These are phyloP conservation scores for Nanorana parkeri DNA, from an alignment of 2,113 vertebrate species.

Conservation along the genomic window DNA sequence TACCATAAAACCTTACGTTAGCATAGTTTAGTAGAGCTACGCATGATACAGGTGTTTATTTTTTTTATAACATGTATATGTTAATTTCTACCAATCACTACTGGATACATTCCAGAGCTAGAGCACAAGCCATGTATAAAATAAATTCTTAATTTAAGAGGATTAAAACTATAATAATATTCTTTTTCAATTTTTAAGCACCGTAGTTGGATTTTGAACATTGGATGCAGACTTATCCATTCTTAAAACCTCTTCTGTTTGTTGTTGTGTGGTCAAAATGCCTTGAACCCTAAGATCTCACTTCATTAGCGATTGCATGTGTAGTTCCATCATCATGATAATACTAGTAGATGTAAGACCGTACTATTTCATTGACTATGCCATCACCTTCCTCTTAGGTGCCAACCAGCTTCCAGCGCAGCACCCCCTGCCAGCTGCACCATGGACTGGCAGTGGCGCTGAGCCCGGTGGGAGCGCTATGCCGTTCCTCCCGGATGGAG, in stretches of 20 bases:
- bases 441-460: conserved; percentile 68
- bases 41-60: too few species aligned
- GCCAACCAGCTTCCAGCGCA: conserved; percentile 69
- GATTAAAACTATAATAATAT: too few species aligned
- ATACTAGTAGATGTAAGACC: not conserved
- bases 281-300: not conserved
- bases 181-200: too few species aligned
- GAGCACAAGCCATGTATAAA: too few species aligned
- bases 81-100: too few species aligned
- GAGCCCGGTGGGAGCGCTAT: conserved; percentile 69
- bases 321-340: conserved; percentile 29
- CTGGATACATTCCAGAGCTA: too few species aligned
- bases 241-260: not conserved
- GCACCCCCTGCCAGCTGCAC: conserved; percentile 67
- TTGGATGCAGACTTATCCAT: too few species aligned
- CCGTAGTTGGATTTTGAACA: too few species aligned
- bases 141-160: too few species aligned
- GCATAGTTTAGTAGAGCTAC: too few species aligned
- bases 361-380: conserved; percentile 55
- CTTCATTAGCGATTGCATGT: conserved; percentile 38
- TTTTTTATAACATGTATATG: too few species aligned
- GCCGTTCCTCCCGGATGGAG: conserved; percentile 74
- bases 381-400: conserved; percentile 72
- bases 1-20: too few species aligned
- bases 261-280: not conserved